Base-by-base conservation (phyloP, 2,888 invertebrate species). In the Myopa testacea region DNA sequence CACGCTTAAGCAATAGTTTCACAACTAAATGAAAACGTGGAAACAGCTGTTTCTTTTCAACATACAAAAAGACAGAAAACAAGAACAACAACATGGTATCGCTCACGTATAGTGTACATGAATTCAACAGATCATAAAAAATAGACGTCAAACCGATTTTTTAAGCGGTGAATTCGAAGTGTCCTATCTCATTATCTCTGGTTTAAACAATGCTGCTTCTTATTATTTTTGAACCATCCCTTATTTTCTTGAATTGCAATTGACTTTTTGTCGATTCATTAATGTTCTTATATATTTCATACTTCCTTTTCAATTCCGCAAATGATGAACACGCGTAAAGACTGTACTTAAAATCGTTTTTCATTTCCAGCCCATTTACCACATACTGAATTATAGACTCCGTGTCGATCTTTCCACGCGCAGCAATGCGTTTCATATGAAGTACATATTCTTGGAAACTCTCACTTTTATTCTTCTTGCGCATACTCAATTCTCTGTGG, bases 361-460 rank as follows among this genome's bases (percentile, higher is more conserved):
- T 78, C 26, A 74, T 62, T 14, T 75, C 5, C 50, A 78, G 58
- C 4, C 70, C 74, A n/a, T 77, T 77, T 14, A 78, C 76, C 45
- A 80, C 77, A 58, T 78, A 78, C 7, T 52, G 73, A 45, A 78
- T 73, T 16, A 79, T 63, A 1, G 79, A 74, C 26, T 58, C 50
- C n/a, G 34, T 63, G 8, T 80, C 79, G 12, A 80, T 63, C n/a
- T 67, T 40, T 6, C 74, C 78, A 6, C 60, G 37, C 14, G n/a
- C 67, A 45, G 60, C 78, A 14, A 79, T 76, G 69, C 74, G 70
- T 14, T 58, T 52, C 74, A 80, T 79, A 38, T 38, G 38, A 19
- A 79, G 75, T 19, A 80, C 67, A 38, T 76, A 80, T 68, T 80
- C 80, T 1, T 75, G 76, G 26, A 78, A 75, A 68, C 34, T 12